phyloP scores from a whole-genome alignment of 2,888 invertebrate species.

The Apoda limacodes region DNA sequence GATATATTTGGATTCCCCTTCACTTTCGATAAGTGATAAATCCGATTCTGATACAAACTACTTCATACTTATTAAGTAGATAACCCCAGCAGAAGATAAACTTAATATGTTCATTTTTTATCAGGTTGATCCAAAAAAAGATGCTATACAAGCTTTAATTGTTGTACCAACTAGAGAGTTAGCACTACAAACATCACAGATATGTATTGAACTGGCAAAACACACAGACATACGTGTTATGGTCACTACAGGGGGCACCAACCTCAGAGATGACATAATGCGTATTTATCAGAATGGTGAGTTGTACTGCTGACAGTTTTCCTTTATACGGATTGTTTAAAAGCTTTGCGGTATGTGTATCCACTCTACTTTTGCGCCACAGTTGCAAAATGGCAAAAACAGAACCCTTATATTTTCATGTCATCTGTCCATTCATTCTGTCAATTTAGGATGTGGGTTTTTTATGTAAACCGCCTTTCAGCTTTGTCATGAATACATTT shows the following conservation, averaged over 20 bases:
- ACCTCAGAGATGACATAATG: conserved; percentile 98
- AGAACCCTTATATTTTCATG: too few species aligned
- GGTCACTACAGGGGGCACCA: conserved; percentile 99
- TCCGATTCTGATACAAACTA: conserved; percentile 26
- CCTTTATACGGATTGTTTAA: too few species aligned
- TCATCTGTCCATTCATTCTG: too few species aligned
- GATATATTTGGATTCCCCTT: conserved; percentile 66
- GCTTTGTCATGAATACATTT: too few species aligned
- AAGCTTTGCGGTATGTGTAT: too few species aligned
- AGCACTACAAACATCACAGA: conserved; percentile 99
- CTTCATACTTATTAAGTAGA: not conserved
- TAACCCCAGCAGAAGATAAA: conserved; percentile 1
- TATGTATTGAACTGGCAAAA: conserved; percentile 98
- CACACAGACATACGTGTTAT: conserved; percentile 97
- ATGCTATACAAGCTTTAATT: conserved; percentile 96
- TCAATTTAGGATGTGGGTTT: too few species aligned
- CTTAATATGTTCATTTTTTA: conserved; percentile 15
- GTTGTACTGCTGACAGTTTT: too few species aligned
- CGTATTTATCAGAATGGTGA: conserved; percentile 97
- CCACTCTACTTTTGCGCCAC: too few species aligned
- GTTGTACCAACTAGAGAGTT: conserved; percentile 99
- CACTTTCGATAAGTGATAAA: conserved; percentile 62
- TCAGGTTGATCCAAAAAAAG: conserved; percentile 84
- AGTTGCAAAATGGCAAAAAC: too few species aligned
- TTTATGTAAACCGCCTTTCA: too few species aligned